These are phyloP conservation scores for Psix sp. DNA, from an alignment of 1,140 invertebrate genomes.

Conservation along the genomic window DNA sequence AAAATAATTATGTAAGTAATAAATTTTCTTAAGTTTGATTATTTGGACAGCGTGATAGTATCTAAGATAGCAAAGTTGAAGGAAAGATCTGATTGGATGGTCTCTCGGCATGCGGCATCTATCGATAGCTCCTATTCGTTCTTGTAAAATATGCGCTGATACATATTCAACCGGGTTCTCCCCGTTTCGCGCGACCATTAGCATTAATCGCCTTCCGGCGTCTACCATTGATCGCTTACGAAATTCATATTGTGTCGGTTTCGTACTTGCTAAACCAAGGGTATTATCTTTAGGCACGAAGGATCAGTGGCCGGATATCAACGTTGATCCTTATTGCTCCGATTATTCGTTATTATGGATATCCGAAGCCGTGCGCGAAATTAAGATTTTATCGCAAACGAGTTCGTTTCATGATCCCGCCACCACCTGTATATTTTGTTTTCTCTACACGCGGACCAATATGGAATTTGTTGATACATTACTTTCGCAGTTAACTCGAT, in stretches of 20 bases:
- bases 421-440: slow-evolving; percentile 31
- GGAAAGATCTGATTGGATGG: slow-evolving; percentile 44
- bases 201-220: slow-evolving; percentile 72
- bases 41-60: slow-evolving; percentile 23
- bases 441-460: slow-evolving; percentile 24
- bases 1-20: slow-evolving; percentile 44
- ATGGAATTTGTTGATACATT: slow-evolving; percentile 33
- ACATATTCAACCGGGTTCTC: slow-evolving; percentile 70
- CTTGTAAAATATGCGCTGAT: slow-evolving; percentile 69
- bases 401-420: slow-evolving; percentile 47
- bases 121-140: slow-evolving; percentile 56
- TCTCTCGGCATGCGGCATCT: slow-evolving; percentile 53
- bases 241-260: slow-evolving; percentile 71
- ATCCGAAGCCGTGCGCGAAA: slow-evolving; percentile 56
- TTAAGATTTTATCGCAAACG: slow-evolving; percentile 64
- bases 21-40: slow-evolving; percentile 45
- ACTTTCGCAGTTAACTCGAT: too few relatives aligned
- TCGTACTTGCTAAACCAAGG: slow-evolving; percentile 61
- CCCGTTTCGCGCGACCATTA: slow-evolving; percentile 67
- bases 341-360: slow-evolving; percentile 64
- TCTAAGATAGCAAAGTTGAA: slow-evolving; percentile 44
- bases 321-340: slow-evolving; percentile 62
- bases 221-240: slow-evolving; percentile 68
- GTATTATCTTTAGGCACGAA: slow-evolving; percentile 67
- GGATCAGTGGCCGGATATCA: slow-evolving; percentile 61